Conservation (phyloP, 2,797 vertebrate genomes). For the Lophotriccus pileatus region DNA sequence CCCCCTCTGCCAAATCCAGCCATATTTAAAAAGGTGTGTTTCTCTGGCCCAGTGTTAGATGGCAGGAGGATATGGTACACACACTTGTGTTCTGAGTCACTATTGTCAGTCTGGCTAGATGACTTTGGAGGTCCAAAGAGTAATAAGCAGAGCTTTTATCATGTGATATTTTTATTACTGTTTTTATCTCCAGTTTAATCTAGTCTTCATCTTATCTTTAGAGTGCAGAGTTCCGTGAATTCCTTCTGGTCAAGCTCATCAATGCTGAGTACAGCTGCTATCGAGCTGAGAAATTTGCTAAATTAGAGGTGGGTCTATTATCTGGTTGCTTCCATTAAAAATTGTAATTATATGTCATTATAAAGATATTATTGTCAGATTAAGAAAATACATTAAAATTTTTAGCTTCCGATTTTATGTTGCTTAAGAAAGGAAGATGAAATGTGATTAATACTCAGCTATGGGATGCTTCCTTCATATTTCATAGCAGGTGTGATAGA, state of each 20-base stretch:
- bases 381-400: neutral
- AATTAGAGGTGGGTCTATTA: slow-evolving; percentile 83
- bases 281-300: slow-evolving; percentile 92
- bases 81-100: neutral
- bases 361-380: neutral
- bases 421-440: neutral
- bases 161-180: neutral
- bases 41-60: neutral
- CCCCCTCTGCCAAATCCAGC: slow-evolving; percentile 88
- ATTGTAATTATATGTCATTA: neutral
- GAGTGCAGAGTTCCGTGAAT: slow-evolving; percentile 87
- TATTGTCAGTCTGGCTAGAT: neutral
- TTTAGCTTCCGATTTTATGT: neutral
- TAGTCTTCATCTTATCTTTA: slow-evolving; percentile 49
- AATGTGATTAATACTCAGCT: neutral
- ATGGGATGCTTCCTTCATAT: neutral
- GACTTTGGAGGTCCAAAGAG: neutral
- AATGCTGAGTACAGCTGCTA: slow-evolving; percentile 93
- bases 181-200: neutral
- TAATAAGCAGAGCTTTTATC: neutral
- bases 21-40: slow-evolving; percentile 88
- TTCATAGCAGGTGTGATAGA: neutral
- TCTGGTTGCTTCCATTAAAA: neutral
- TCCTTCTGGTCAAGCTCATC: slow-evolving; percentile 90
- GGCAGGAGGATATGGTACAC: neutral